Conservation (phyloP, 2,113 vertebrate genomes). For the Asarcornis scutulata region DNA sequence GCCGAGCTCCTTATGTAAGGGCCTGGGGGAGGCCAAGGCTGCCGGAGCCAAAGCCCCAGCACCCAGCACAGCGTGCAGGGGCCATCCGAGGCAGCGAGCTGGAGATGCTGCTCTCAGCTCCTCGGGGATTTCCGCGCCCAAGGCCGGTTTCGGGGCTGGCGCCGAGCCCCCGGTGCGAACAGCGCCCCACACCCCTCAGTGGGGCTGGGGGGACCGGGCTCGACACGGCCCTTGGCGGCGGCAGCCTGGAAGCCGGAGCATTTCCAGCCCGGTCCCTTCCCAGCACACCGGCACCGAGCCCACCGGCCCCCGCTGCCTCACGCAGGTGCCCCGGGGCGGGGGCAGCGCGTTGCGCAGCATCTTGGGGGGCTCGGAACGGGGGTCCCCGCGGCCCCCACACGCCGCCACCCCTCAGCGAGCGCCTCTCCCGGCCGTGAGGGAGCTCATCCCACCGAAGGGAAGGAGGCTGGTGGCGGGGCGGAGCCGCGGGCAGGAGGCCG, state of each 20-base stretch:
- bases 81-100: no score
- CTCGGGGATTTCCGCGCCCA: not conserved
- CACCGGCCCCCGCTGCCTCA: not conserved
- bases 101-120: not conserved
- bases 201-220: no score
- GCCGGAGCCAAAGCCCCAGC: rapidly evolving
- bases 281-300: not conserved
- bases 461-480: not conserved
- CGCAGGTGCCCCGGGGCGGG: not conserved
- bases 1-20: not conserved
- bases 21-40: not conserved
- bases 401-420: no score
- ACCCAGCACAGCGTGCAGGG: no score
- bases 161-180: not conserved
- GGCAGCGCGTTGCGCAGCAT: not conserved
- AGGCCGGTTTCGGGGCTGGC: no score
- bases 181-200: not conserved
- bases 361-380: rapidly evolving
- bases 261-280: not conserved
- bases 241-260: rapidly evolving
- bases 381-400: not conserved
- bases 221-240: no score
- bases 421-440: no score
- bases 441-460: not conserved
- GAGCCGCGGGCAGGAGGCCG: not conserved